Conservation (phyloP, 2,888 invertebrate genomes). For the Bombylius discolor region DNA sequence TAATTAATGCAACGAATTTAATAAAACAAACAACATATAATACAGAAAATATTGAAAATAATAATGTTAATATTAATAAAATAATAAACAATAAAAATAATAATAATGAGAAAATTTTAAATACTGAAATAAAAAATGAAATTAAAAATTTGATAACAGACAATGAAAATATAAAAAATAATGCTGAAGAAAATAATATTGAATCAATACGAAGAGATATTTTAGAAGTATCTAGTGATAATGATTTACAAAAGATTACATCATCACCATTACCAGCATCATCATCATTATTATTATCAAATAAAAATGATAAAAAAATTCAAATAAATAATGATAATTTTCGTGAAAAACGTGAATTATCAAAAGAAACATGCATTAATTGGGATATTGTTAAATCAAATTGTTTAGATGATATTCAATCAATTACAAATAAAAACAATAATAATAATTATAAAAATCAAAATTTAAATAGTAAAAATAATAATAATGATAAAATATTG, state of each 20-base stretch:
- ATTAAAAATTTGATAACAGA: too few relatives aligned
- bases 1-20: conserved; percentile 23
- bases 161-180: background rate
- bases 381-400: conserved; percentile 12
- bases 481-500: background rate
- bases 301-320: conserved; percentile 11
- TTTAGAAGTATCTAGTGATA: conserved; percentile 20
- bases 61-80: background rate
- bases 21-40: background rate
- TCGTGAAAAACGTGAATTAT: conserved; percentile 3
- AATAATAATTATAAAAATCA: background rate
- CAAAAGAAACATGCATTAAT: conserved; percentile 1
- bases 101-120: background rate
- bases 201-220: conserved; percentile 30
- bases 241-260: conserved; percentile 3
- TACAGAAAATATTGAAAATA: background rate
- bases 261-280: background rate
- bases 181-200: conserved; percentile 18
- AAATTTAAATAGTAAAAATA: too few relatives aligned
- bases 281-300: background rate
- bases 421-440: conserved; percentile 7
- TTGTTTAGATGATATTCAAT: conserved; percentile 23
- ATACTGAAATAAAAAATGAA: background rate
- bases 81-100: background rate
- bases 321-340: background rate